Evolutionary conservation across 2,888 invertebrate genomes (phyloP).

Genomic region (Kuschelorhynchus macadamiae): DNA sequence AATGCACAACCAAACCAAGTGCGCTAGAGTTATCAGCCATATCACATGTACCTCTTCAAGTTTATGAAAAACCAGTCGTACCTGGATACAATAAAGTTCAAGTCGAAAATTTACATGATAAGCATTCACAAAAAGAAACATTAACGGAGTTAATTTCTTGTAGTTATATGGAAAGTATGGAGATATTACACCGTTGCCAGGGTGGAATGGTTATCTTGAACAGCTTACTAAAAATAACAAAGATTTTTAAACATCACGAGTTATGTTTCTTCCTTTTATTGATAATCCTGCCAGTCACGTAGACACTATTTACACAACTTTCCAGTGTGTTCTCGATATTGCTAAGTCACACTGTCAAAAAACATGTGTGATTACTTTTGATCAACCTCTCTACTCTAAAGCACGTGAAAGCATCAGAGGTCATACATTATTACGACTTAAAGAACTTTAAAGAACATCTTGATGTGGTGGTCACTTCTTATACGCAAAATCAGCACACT

Average conservation of each 20-base stretch:
- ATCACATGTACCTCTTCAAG: too few species aligned
- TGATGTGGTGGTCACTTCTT: not conserved
- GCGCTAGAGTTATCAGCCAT: too few species aligned
- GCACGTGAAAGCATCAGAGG: not conserved
- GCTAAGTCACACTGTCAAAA: not conserved
- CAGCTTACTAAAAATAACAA: slow-evolving; percentile 22
- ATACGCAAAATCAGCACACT: not conserved
- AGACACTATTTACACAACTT: slow-evolving; percentile 58
- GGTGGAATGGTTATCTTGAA: slow-evolving; percentile 28
- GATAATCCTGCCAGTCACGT: slow-evolving; percentile 47
- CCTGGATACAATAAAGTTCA: slow-evolving; percentile 52
- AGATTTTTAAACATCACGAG: slow-evolving; percentile 24
- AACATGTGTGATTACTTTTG: slow-evolving; percentile 5
- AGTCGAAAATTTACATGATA: slow-evolving; percentile 50
- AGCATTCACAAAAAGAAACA: slow-evolving; percentile 26
- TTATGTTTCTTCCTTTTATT: slow-evolving; percentile 31
- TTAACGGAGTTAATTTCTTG: slow-evolving; percentile 25
- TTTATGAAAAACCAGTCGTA: slow-evolving; percentile 53
- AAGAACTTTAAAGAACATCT: too few species aligned
- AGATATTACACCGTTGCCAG: slow-evolving; percentile 23
- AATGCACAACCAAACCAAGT: too few species aligned
- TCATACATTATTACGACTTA: too few species aligned
- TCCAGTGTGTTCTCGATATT: slow-evolving; percentile 32
- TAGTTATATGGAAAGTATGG: slow-evolving; percentile 36
- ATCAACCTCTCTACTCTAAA: slow-evolving; percentile 10